These are phyloP conservation scores for Medauroidea extradentata DNA, from an alignment of 1,140 invertebrate species.

Conservation along the genomic window DNA sequence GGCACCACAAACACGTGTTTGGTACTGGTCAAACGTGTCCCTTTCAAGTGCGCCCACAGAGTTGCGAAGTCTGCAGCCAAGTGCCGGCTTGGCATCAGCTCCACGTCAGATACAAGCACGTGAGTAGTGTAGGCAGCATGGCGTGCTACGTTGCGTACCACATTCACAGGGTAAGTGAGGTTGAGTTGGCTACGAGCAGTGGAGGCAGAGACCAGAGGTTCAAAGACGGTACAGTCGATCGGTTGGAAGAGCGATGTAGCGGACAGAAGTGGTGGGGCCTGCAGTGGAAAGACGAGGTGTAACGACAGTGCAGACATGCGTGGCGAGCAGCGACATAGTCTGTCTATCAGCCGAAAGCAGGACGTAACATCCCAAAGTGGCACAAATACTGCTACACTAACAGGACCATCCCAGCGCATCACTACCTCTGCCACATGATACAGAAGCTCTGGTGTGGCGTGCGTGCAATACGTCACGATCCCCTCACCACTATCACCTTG, in stretches of 20 bases:
- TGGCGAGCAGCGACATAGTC: slow-evolving; percentile 58
- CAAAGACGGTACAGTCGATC: slow-evolving; percentile 11
- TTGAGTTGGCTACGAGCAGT: background rate
- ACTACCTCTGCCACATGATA: slow-evolving; percentile 65
- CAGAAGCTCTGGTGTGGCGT: slow-evolving; percentile 68
- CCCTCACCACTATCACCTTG: slow-evolving; percentile 34
- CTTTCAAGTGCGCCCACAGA: slow-evolving; percentile 50
- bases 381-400: slow-evolving; percentile 67
- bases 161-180: slow-evolving; percentile 70
- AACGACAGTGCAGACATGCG: slow-evolving; percentile 65
- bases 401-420: slow-evolving; percentile 64
- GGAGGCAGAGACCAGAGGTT: background rate
- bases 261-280: slow-evolving; percentile 28
- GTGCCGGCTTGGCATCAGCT: slow-evolving; percentile 63
- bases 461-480: slow-evolving; percentile 62
- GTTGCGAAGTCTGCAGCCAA: slow-evolving; percentile 57
- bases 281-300: slow-evolving; percentile 60
- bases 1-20: slow-evolving; percentile 60
- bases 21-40: slow-evolving; percentile 21
- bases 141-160: slow-evolving; percentile 65
- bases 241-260: slow-evolving; percentile 16
- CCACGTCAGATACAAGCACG: slow-evolving; percentile 72
- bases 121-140: slow-evolving; percentile 55
- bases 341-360: slow-evolving; percentile 55
- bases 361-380: slow-evolving; percentile 60